phyloP scores from a whole-genome alignment of 2,113 vertebrate genomes.

The Climacteris rufus region DNA sequence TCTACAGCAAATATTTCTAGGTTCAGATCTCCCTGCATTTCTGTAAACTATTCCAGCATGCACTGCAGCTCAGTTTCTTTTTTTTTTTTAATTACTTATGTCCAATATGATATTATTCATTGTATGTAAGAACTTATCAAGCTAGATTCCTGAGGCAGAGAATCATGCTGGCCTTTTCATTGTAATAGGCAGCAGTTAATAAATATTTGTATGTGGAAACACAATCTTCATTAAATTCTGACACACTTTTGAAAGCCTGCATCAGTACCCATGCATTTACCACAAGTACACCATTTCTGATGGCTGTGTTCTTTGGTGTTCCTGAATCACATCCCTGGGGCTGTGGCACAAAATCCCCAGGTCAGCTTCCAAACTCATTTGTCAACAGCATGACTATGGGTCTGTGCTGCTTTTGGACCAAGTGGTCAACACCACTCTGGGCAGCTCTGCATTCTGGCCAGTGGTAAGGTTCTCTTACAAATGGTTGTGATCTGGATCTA shows the following conservation, averaged over 20 bases:
- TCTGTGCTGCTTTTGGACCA: background rate
- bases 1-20: background rate
- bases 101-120: background rate
- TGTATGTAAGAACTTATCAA: background rate
- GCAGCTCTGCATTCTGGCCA: background rate
- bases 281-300: background rate
- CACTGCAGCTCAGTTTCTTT: background rate
- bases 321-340: background rate
- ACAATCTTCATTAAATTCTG: background rate
- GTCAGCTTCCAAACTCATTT: background rate
- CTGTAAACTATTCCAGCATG: background rate
- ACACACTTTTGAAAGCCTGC: background rate
- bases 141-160: background rate
- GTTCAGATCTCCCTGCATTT: background rate
- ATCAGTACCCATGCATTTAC: accelerated
- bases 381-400: accelerated
- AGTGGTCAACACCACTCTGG: accelerated
- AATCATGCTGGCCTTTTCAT: background rate
- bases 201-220: background rate
- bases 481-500: background rate
- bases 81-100: background rate
- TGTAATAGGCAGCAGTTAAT: background rate
- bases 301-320: background rate
- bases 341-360: background rate
- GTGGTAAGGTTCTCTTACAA: background rate